These are phyloP conservation scores for Scaptomyza graminum DNA, from an alignment of 1,140 invertebrate species.

Conservation along the genomic window DNA sequence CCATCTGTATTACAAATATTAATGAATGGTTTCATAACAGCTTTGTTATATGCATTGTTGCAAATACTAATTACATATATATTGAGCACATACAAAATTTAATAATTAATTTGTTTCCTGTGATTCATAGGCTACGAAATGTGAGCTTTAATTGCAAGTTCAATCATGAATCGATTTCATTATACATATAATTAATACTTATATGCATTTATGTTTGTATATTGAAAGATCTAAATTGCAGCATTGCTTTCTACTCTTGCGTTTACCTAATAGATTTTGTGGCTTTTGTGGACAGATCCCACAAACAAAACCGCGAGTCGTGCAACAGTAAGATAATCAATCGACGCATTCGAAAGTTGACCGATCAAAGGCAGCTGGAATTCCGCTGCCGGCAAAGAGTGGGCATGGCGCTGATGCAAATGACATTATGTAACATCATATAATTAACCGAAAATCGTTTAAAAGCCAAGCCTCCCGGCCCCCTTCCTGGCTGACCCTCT, in stretches of 20 bases:
- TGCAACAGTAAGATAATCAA: conserved; percentile 43
- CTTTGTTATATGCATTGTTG: too few relatives aligned
- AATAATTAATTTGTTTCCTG: too few relatives aligned
- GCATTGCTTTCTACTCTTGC: neutral
- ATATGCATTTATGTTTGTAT: neutral
- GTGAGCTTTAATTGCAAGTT: too few relatives aligned
- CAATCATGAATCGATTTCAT: too few relatives aligned
- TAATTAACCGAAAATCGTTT: conserved; percentile 81
- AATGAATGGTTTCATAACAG: too few relatives aligned
- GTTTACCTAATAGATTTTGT: neutral
- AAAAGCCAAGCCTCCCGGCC: conserved; percentile 42
- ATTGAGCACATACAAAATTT: too few relatives aligned
- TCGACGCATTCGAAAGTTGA: neutral
- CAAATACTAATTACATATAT: too few relatives aligned
- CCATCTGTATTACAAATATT: too few relatives aligned
- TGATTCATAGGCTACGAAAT: too few relatives aligned
- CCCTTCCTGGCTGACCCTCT: neutral
- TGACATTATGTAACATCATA: conserved; percentile 72
- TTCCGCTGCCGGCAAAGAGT: conserved; percentile 12
- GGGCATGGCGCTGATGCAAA: conserved; percentile 27
- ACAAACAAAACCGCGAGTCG: conserved; percentile 47
- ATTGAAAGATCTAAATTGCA: neutral
- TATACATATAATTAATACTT: too few relatives aligned
- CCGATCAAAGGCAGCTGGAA: conserved; percentile 13
- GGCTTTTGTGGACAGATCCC: neutral